phyloP scores from a whole-genome alignment of 2,888 invertebrate genomes.

The Chaitophorus viminalis region DNA sequence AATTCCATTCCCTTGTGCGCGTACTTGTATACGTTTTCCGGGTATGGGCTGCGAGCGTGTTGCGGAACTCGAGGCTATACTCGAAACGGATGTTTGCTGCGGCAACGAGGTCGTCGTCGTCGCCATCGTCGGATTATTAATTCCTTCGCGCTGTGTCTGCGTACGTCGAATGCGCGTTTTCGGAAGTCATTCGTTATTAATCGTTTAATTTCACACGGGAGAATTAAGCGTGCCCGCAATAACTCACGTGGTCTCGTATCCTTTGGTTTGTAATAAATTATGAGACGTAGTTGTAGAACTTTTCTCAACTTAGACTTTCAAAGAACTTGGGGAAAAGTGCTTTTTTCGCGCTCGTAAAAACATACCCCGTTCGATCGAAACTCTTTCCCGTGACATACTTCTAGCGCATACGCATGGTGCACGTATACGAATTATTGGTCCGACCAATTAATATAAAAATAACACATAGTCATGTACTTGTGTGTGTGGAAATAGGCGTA shows the following conservation, averaged over 20 bases:
- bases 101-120: not conserved
- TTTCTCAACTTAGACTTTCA: not conserved
- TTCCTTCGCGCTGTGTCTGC: not conserved
- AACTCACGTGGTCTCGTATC: constrained; percentile 14
- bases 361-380: not conserved
- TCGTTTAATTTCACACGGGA: constrained; percentile 40
- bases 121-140: constrained; percentile 21
- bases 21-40: not conserved
- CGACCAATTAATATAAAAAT: too few relatives aligned
- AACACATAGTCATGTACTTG: not conserved
- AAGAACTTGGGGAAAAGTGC: not conserved
- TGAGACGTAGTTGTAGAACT: not conserved
- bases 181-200: constrained; percentile 47
- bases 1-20: constrained; percentile 1
- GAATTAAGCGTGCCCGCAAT: not conserved
- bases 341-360: not conserved
- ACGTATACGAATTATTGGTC: too few relatives aligned
- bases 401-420: not conserved
- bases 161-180: constrained; percentile 1
- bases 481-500: not conserved
- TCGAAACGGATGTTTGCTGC: not conserved
- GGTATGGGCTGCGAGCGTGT: not conserved
- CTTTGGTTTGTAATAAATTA: constrained; percentile 35
- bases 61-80: not conserved
- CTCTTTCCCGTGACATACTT: not conserved